Evolutionary conservation across 1,140 invertebrate genomes (phyloP), one percentile per base, ranked within the genome.

Genomic region (Melitaea cinxia): DNA sequence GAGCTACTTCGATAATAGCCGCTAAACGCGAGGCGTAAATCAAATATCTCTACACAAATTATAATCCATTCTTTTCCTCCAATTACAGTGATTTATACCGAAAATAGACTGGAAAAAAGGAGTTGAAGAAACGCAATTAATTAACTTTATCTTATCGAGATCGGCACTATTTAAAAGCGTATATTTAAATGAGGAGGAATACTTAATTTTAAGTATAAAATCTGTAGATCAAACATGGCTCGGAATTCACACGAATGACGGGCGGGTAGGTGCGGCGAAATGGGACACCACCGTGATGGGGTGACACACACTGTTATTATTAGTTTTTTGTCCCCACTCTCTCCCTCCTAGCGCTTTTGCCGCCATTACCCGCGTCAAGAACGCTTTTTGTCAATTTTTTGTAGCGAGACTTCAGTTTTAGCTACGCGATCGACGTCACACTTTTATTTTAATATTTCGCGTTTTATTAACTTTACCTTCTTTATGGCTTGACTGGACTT

Each of bases 291-390:
- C 72, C 61, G 74, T 85, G 82, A 86, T 88, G 81, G 85, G 83
- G 85, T 88, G 84, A 86, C 83, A 85, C 80, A 82, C 81, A 65
- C 76, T 80, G 88, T 87, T 90, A 90, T 90, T 90, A 89, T 90
- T 90, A 90, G 88, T 90, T 89, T 89, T 88, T 88, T 85, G 79
- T 82, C 78, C 84, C 84, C 82, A 78, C 83, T 82, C 77, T 75
- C 75, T n/a, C 79, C 75, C 71, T 72, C 71, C 73, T 58, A 60
- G 57, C 63, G 53, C 65, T 49, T 63, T 73, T 67, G 80, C 80
- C 78, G 83, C 85, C 85, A 88, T 88, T 83, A 77, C 71, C 73
- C 74, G 78, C 75, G 75, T 77, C 78, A 80, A 73, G 72, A 73
- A 63, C 77, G 82, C 70, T 83, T 89, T 85, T 87, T 87, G 76